Base-by-base conservation (phyloP, 2,797 vertebrate genomes). In the Trematomus bernacchii region DNA sequence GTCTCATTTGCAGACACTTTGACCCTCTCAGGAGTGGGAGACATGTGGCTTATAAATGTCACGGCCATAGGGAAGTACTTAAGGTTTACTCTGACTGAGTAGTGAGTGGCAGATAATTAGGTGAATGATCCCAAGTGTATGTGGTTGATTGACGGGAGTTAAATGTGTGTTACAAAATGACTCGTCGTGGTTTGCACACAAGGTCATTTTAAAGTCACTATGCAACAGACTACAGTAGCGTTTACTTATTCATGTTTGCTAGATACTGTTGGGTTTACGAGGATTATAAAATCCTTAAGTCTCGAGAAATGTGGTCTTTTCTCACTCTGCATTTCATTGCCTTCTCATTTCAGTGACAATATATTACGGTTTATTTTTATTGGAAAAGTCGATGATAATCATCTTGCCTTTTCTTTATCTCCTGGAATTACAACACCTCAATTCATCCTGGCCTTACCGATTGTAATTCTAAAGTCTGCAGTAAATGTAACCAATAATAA, bases 11-110 rank as follows among this genome's bases (percentile, higher is more conserved):
- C 30, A 37, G 65, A 66, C 52, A 18, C 33, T 73, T 21, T 76
- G 70, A 85, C 79, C 69, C 60, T 52, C 11, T 3, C 21, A 76
- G 46, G 54, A 69, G 64, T 5, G 40, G 52, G 48, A 73, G 84
- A 84, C 66, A 77, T 66, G 78, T 80, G 79, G 84, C 85, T 85
- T 84, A 75, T 85, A 87, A 87, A 88, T 87, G 86, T 88, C 83
- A 88, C 16, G 2, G 60, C 59, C 13, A 69, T 21, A 65, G 48
- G 43, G 78, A 78, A 70, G 33, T 2, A 14, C 12, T 77, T 64
- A 40, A 71, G 79, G 59, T 44, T 62, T 54, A 2, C 66, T 21
- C n/a, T 8, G 62, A 73, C 76, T 73, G 47, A 19, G 50, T 84
- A 81, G 87, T 64, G 54, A 87, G 58, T 19, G 18, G 40, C 0